Percentiles rank a stretch among this genome's conserved stretches.
These are phyloP conservation scores for Pionites leucogaster DNA, from an alignment of 2,113 vertebrate genomes.

Conservation along the genomic window DNA sequence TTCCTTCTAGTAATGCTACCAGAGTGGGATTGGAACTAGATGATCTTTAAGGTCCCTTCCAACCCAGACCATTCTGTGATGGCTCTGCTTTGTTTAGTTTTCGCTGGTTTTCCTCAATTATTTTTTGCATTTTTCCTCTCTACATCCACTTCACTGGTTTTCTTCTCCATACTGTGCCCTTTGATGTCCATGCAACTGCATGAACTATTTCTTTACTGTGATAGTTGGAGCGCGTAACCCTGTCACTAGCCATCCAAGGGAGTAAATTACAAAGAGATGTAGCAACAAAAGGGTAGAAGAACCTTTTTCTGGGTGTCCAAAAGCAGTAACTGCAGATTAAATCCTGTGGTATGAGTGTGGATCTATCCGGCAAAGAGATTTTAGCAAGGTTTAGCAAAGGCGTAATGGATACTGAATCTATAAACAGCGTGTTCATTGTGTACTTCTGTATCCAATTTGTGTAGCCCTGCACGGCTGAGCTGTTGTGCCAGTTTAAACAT, in stretches of 20 bases:
- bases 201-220: background rate
- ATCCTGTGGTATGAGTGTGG: background rate
- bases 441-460: background rate
- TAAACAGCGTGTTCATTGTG: background rate
- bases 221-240: background rate
- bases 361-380: background rate
- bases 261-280: background rate
- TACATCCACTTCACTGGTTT: background rate
- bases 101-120: background rate
- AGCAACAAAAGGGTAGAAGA: background rate
- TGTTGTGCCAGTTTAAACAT: background rate
- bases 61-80: background rate
- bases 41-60: background rate
- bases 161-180: background rate
- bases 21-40: background rate
- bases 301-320: background rate
- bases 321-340: background rate
- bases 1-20: background rate
- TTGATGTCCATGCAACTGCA: background rate
- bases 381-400: background rate
- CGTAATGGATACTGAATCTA: fast-evolving
- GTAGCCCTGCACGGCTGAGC: background rate
- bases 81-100: background rate
- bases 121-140: background rate
- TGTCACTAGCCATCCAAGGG: too few relatives aligned